A percentile compares a stretch with the other conserved stretches of the same genome.
phyloP scores from a whole-genome alignment of 2,797 vertebrate genomes.

The Malacoctenus gilli region DNA sequence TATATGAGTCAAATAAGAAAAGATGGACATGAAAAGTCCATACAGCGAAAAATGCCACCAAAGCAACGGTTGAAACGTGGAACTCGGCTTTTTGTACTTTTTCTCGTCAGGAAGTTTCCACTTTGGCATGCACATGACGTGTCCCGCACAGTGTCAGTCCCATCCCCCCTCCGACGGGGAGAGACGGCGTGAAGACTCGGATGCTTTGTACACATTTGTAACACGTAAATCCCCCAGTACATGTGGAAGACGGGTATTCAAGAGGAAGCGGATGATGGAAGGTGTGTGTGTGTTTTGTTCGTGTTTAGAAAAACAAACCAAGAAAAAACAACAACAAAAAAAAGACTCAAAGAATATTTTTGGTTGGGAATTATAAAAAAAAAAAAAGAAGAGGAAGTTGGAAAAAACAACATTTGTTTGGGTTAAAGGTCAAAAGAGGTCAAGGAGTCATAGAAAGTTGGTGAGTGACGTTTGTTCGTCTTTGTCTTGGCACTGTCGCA shows the following conservation, averaged over 20 bases:
- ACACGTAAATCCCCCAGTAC: slow-evolving; percentile 71
- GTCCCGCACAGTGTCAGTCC: slow-evolving; percentile 75
- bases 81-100: slow-evolving; percentile 56
- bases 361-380: slow-evolving; percentile 39
- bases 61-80: slow-evolving; percentile 70
- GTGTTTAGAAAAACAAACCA: slow-evolving; percentile 17
- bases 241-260: slow-evolving; percentile 81
- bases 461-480: slow-evolving; percentile 49
- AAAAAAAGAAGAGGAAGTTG: slow-evolving; percentile 1
- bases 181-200: slow-evolving; percentile 69
- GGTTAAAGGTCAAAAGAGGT: slow-evolving; percentile 43
- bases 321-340: slow-evolving; percentile 18
- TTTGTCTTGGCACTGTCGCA: slow-evolving; percentile 72
- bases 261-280: slow-evolving; percentile 78
- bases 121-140: slow-evolving; percentile 83
- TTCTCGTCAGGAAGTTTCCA: slow-evolving; percentile 71
- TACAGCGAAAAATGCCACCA: slow-evolving; percentile 64
- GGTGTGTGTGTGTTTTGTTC: slow-evolving; percentile 17
- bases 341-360: slow-evolving; percentile 35
- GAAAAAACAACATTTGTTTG: not conserved
- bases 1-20: slow-evolving; percentile 77
- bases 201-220: slow-evolving; percentile 75
- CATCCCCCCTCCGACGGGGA: slow-evolving; percentile 29
- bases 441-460: slow-evolving; percentile 38
- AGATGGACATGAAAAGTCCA: slow-evolving; percentile 65